A percentile compares a stretch with the other conserved stretches of the same genome.
Conservation (phyloP, 2,888 invertebrate genomes). For the Toxonevra muliebris region DNA sequence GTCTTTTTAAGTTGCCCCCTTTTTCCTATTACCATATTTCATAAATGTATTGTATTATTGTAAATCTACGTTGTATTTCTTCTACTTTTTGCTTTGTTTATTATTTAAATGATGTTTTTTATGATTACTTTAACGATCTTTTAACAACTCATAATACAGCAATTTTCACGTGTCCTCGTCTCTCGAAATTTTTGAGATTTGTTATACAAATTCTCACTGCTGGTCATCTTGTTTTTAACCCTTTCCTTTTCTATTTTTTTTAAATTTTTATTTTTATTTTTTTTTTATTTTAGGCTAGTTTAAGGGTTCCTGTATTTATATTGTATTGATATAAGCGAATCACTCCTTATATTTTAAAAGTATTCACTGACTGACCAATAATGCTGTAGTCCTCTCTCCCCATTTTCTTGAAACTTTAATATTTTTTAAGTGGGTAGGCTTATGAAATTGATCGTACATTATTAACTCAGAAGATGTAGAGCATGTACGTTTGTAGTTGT, state of each 20-base stretch:
- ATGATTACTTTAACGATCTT: constrained; percentile 50
- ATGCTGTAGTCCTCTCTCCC: background rate
- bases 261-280: background rate
- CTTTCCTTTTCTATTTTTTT: constrained; percentile 18
- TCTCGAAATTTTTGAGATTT: background rate
- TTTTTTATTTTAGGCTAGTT: no score
- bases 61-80: constrained; percentile 5
- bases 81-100: background rate
- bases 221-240: constrained; percentile 5
- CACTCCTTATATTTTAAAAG: constrained; percentile 29
- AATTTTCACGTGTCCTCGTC: constrained; percentile 59
- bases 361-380: constrained; percentile 11
- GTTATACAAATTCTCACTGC: background rate
- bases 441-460: constrained; percentile 55
- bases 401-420: constrained; percentile 13
- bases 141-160: constrained; percentile 62
- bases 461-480: constrained; percentile 20
- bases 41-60: constrained; percentile 5
- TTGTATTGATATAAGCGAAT: constrained; percentile 17
- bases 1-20: constrained; percentile 21
- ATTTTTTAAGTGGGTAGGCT: constrained; percentile 33
- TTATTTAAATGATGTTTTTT: constrained; percentile 23
- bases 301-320: no score
- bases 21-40: background rate
- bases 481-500: background rate